Conservation (phyloP, 2,888 invertebrate species). For the Sialis fuliginosa region DNA sequence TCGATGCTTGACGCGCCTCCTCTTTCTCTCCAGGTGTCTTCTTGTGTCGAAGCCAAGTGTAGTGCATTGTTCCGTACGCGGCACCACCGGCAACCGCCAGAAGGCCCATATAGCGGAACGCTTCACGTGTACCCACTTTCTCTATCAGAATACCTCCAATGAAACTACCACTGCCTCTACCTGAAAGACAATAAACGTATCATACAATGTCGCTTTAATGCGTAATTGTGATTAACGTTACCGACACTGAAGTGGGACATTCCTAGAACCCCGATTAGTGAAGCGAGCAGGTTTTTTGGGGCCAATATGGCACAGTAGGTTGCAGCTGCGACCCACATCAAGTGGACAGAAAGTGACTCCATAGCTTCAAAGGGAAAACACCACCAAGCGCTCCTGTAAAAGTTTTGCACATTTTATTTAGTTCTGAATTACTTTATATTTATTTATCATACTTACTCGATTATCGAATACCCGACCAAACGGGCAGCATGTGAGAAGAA, state of each 20-base stretch:
- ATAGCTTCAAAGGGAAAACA: constrained; percentile 76
- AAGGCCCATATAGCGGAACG: constrained; percentile 63
- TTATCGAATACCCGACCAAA: constrained; percentile 68
- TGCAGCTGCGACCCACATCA: constrained; percentile 84
- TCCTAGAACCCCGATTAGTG: constrained; percentile 70
- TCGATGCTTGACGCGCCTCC: constrained; percentile 18
- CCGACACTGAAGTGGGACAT: constrained; percentile 81
- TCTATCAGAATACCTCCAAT: constrained; percentile 62
- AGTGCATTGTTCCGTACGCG: constrained; percentile 50
- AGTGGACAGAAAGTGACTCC: constrained; percentile 68
- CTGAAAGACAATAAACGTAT: constrained; percentile 21
- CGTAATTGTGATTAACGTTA: constrained; percentile 18
- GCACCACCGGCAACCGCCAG: constrained; percentile 53
- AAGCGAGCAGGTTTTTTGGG: constrained; percentile 67
- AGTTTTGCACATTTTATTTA: background rate
- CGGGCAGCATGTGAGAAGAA: constrained; percentile 72
- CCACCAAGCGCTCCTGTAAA: constrained; percentile 67
- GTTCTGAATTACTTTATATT: background rate
- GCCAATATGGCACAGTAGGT: constrained; percentile 73
- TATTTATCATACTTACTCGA: constrained; percentile 42
- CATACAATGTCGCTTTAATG: background rate
- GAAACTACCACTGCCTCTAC: constrained; percentile 67
- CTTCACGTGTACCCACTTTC: constrained; percentile 54
- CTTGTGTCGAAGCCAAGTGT: constrained; percentile 45
- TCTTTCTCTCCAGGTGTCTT: constrained; percentile 24